Evolutionary conservation across 2,797 vertebrate genomes (phyloP).

Genomic region (Calcarius lapponicus): DNA sequence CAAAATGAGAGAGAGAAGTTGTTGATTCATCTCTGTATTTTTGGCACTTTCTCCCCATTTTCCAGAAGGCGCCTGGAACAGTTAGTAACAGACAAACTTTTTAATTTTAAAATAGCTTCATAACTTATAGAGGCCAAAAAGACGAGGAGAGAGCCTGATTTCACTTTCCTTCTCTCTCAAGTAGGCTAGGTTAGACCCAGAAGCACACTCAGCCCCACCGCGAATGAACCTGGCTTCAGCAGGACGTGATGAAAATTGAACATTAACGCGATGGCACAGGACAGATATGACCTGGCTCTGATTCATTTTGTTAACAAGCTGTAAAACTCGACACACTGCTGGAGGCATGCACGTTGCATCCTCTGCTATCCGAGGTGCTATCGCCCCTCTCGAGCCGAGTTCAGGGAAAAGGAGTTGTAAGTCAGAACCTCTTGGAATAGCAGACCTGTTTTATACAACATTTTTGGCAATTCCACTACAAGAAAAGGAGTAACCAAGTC

Average conservation of each 20-base stretch:
- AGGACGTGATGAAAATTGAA: conserved; percentile 10
- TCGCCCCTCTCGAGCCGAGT: neutral
- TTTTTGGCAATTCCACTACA: neutral
- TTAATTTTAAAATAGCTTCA: conserved; percentile 67
- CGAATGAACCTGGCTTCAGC: neutral
- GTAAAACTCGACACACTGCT: neutral
- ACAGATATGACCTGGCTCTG: neutral
- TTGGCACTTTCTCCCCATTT: conserved; percentile 58
- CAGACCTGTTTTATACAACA: neutral
- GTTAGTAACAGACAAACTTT: conserved; percentile 67
- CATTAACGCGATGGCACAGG: conserved; percentile 1
- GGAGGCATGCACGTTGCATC: neutral
- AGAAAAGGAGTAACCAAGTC: neutral
- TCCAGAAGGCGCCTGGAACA: conserved; percentile 69
- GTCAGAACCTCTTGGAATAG: neutral
- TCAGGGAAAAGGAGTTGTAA: neutral
- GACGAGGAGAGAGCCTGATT: conserved; percentile 20
- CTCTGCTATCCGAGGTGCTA: neutral
- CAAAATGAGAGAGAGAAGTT: conserved; percentile 58
- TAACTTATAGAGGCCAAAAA: conserved; percentile 58
- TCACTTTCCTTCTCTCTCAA: neutral
- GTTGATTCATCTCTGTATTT: conserved; percentile 65
- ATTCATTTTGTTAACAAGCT: conserved; percentile 30
- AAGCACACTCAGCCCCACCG: neutral
- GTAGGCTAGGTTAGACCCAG: neutral